phyloP scores from a whole-genome alignment of 1,140 invertebrate genomes.

The Muscidifurax raptorellus region DNA sequence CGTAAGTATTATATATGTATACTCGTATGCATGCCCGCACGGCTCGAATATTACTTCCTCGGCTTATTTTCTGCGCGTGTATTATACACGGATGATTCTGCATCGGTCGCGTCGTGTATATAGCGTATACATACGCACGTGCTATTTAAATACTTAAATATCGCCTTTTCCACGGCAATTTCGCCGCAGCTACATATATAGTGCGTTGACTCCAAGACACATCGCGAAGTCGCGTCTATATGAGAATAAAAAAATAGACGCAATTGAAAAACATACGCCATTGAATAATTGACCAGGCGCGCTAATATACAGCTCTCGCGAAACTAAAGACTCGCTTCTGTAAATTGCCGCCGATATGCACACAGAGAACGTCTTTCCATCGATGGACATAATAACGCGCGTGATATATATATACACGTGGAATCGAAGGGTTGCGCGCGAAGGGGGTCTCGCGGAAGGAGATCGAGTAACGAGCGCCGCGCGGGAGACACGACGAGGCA shows the following conservation, averaged over 20 bases:
- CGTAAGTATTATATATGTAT: no score
- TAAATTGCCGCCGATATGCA: no score
- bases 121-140: not conserved
- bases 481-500: not conserved
- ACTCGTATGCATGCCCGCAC: no score
- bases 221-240: not conserved
- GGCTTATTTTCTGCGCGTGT: not conserved
- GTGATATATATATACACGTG: not conserved
- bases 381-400: no score
- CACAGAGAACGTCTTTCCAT: no score
- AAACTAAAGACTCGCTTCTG: no score
- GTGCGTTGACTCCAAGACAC: not conserved
- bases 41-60: no score
- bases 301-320: no score
- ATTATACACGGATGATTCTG: no score
- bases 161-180: not conserved
- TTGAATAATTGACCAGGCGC: no score
- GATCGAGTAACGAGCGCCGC: conserved; percentile 15
- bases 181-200: not conserved
- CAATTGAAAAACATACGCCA: not conserved
- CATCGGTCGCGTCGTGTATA: no score
- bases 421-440: not conserved
- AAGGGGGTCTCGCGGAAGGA: not conserved
- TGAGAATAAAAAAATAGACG: no score
- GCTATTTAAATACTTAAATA: not conserved